Evolutionary conservation across 2,888 invertebrate species (phyloP).

Genomic region (Pristionchus entomophagus): DNA sequence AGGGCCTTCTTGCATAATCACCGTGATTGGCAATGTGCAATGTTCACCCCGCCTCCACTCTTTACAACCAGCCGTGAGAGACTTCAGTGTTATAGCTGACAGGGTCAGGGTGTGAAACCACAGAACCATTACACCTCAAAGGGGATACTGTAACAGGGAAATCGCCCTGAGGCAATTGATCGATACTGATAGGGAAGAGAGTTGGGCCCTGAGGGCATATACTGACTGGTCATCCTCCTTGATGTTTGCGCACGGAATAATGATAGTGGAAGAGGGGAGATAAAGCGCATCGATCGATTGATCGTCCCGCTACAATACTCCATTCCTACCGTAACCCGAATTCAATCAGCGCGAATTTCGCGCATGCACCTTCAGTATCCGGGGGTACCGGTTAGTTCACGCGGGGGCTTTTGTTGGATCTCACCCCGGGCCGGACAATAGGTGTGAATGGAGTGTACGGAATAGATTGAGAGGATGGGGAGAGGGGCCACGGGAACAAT

Average conservation of each 20-base stretch:
- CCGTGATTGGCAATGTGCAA: conserved; percentile 21
- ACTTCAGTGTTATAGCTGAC: neutral
- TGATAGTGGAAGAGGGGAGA: conserved; percentile 17
- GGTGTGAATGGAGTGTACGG: conserved; percentile 41
- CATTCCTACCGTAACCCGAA: neutral
- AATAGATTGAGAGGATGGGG: conserved; percentile 33
- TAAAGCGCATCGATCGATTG: neutral
- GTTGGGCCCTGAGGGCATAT: neutral
- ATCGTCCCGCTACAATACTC: neutral
- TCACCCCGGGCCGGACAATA: neutral
- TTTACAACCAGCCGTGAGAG: conserved; percentile 14
- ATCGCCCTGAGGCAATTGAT: neutral
- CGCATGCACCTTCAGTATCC: conserved; percentile 4
- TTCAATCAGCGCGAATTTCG: neutral
- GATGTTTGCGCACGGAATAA: conserved; percentile 21
- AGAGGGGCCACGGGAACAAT: neutral
- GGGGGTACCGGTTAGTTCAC: conserved; percentile 32
- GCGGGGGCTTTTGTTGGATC: conserved; percentile 24
- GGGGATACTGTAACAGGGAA: neutral
- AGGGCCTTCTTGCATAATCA: conserved; percentile 42
- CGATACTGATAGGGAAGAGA: neutral
- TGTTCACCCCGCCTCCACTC: neutral
- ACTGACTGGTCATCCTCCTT: conserved; percentile 25
- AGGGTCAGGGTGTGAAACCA: neutral
- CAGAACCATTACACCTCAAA: neutral